Base-by-base conservation (phyloP, 2,113 vertebrate species). In the Crotalus viridis region DNA sequence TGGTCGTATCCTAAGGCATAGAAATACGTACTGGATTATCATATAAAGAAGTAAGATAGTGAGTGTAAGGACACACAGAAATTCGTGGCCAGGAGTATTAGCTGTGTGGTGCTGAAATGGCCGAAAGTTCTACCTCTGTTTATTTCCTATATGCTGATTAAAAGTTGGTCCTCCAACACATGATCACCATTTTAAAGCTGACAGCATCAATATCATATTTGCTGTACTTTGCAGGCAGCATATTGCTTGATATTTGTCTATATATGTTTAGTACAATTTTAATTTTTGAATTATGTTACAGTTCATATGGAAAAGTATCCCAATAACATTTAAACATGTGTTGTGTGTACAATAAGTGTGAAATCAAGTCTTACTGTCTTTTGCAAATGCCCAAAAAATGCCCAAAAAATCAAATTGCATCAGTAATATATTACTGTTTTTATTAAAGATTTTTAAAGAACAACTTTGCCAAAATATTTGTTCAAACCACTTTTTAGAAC, bases 401-500 rank as follows among this genome's bases (percentile, higher is more conserved):
- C n/a, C n/a, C n/a, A n/a, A n/a, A 95, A 86, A 95, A 4, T 93
- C 87, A 94, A 33, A 22, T 94, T 94, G 74, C 64, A 26, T 5
- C 94, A 48, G 28, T 92, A 81, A 56, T 56, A 91, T 89, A 91
- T 81, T 91, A 46, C 54, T 93, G 94, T 21, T 81, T 81, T 81
- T 81, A 81, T 81, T 81, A 28, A 87, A 87, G 28, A 54, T 51
- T 7, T 88, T 51, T 54, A 33, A 54, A 54, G 51, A 48, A 15
- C 21, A 52, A 52, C 48, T 1, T 28, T 87, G 86, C 74, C 74
- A 43, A 81, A 43, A 43, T 43, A 54, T 48, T 88, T 51, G 51
- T 88, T 88, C 52, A 88, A 28, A 54, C 48, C 28, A 56, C 33
- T 24, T 54, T 33, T 56, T 88, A 33, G 10, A 21, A 54, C 4